Evolutionary conservation across 2,113 vertebrate species (phyloP).

Genomic region (Steatornis caripensis): DNA sequence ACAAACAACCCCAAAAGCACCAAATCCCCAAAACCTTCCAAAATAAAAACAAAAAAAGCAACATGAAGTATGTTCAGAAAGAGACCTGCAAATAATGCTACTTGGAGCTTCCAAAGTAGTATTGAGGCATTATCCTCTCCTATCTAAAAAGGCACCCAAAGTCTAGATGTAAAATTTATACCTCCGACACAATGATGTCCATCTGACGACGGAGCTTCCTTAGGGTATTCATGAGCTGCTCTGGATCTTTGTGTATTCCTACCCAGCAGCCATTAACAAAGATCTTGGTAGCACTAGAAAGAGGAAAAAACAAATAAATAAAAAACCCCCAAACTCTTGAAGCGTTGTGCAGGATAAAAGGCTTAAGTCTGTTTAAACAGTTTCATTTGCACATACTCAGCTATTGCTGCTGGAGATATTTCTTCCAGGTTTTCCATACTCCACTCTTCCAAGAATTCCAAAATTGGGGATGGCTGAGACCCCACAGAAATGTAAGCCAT

Average conservation of each 20-base stretch:
- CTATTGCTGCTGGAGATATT: constrained; percentile 97
- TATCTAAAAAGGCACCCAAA: background rate
- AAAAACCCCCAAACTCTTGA: background rate
- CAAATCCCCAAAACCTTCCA: background rate
- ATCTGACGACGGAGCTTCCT: constrained; percentile 94
- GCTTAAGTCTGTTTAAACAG: background rate
- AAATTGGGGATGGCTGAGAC: constrained; percentile 95
- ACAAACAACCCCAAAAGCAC: background rate
- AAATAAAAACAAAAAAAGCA: background rate
- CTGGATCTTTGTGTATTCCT: constrained; percentile 98
- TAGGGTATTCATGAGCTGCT: constrained; percentile 97
- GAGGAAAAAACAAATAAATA: background rate
- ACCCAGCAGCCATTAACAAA: constrained; percentile 99
- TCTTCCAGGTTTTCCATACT: constrained; percentile 99
- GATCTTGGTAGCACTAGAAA: constrained; percentile 92
- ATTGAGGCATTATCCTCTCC: background rate
- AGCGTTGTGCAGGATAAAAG: background rate
- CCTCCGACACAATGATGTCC: constrained; percentile 99
- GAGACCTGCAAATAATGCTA: background rate
- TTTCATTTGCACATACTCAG: constrained; percentile 82
- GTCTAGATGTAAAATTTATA: constrained; percentile 32
- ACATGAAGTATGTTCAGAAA: background rate
- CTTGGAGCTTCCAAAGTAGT: background rate
- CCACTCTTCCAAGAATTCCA: constrained; percentile 99
- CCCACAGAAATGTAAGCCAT: constrained; percentile 99